Evolutionary conservation across 2,797 vertebrate genomes (phyloP), one percentile per base, ranked within the genome.

Genomic region (Tapera naevia): DNA sequence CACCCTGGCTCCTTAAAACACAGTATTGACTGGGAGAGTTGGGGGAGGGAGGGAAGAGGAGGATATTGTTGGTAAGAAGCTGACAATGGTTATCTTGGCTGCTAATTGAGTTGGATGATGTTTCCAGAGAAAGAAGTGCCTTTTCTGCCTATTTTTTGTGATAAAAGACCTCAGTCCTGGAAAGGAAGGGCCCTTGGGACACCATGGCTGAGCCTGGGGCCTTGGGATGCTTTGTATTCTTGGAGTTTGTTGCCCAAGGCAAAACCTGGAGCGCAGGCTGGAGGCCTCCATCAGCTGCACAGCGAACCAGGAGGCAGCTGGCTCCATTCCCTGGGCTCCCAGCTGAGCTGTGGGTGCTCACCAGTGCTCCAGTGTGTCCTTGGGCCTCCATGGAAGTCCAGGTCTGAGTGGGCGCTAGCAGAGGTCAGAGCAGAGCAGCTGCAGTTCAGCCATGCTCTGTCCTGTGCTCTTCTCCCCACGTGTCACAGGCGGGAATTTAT

Each of bases 11-110:
- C 54, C 51, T 54, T 53, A 33, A 50, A 35, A 30, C 32, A 23
- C 0, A 2, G n/a, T 17, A 30, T 69, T 80, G 64, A 13, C 11
- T 2, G 3, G 2, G 27, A 37, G 32, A 82, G 18, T 2, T 17
- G 39, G 8, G 25, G 4, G 35, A n/a, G 27, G 17, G 46, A 23
- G 24, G 33, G 24, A 27, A n/a, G 73, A 54, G 1, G 21, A 32
- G 39, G 45, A 9, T 69, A 21, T 50, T 57, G 21, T 5, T 12
- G 28, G n/a, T 30, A 24, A 50, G 28, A n/a, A 50, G 51, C 24
- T 64, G 51, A 9, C 12, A 14, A 21, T 8, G 2, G 4, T 56
- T 16, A 9, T 65, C 21, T 11, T 17, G 37, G 66, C 9, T 11
- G 33, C 27, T 45, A 32, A 7, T 18, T 56, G 27, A 65, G 43